phyloP scores from a whole-genome alignment of 2,888 invertebrate species.

The Osmoderma eremita region DNA sequence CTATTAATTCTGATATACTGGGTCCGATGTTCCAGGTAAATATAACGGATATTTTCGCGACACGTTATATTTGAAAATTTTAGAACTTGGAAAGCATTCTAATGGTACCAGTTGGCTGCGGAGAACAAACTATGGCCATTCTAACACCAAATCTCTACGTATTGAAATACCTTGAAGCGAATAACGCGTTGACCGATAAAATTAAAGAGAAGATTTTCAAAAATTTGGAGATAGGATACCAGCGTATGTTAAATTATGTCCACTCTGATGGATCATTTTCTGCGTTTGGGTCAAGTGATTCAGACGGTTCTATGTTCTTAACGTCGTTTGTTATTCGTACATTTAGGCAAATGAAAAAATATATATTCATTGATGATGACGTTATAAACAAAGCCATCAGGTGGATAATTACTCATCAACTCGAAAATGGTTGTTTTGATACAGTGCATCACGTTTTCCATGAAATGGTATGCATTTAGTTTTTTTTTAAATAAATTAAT shows the following conservation, averaged over 20 bases:
- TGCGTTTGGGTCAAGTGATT: constrained; percentile 77
- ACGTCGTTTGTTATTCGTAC: constrained; percentile 81
- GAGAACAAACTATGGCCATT: constrained; percentile 84
- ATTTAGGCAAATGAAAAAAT: constrained; percentile 69
- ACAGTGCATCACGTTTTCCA: constrained; percentile 76
- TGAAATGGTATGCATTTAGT: constrained; percentile 57
- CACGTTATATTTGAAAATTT: constrained; percentile 4
- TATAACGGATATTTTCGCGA: background rate
- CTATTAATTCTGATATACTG: constrained; percentile 72
- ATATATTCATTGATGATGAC: constrained; percentile 67
- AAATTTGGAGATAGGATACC: constrained; percentile 72
- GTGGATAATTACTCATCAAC: constrained; percentile 74
- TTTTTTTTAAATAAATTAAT: background rate
- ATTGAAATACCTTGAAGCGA: constrained; percentile 69
- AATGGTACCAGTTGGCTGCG: constrained; percentile 78
- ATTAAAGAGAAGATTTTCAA: constrained; percentile 67
- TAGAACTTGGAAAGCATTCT: constrained; percentile 75
- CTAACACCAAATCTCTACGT: constrained; percentile 80
- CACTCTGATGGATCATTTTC: constrained; percentile 83
- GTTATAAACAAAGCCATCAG: constrained; percentile 65
- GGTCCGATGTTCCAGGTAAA: constrained; percentile 69
- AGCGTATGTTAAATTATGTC: constrained; percentile 79
- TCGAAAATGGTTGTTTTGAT: constrained; percentile 81
- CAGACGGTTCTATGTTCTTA: constrained; percentile 77
- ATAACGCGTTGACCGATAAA: constrained; percentile 66